Evolutionary conservation across 2,113 vertebrate species (phyloP), one percentile per base, ranked within the genome.

Genomic region (Turdus rufiventris): DNA sequence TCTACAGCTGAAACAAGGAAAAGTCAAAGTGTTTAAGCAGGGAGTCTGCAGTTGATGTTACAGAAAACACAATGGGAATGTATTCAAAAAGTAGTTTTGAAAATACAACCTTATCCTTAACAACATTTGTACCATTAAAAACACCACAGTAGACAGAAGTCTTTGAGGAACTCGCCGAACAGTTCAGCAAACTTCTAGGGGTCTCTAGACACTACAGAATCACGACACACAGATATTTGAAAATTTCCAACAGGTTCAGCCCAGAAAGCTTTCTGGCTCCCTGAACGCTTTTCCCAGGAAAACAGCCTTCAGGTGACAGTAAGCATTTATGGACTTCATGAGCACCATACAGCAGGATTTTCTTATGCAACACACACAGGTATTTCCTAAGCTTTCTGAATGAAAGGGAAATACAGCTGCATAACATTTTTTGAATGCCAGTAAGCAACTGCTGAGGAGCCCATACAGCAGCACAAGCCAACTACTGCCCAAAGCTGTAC

Each of bases 301-400:
- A 79, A 70, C 0, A 48, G 31, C 21, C 33, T 48, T 45, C 42
- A 54, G 9, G 25, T 19, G n/a, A 45, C n/a, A 4, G 0, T 0
- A 63, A 5, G n/a, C 28, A 76, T 20, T 48, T 42, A 43, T 0
- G 4, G 28, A 45, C 34, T 62, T 50, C 23, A 56, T 7, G 6
- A 79, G 20, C 57, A 88, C 19, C 48, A 66, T 0, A 24, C 0
- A 58, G 36, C 8, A 73, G 29, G 26, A 29, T 31, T n/a, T 12
- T 43, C 34, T 56, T 19, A 33, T 7, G n/a, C 16, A 38, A 56
- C 5, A 34, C 7, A 36, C 31, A 50, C 3, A 47, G n/a, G 2
- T 36, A 53, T 14, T 31, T 61, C 24, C 21, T 65, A 89, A 33
- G 43, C 10, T 58, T 78, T 88, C 51, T 42, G 47, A 81, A 68